Evolutionary conservation across 2,113 vertebrate genomes (phyloP), one percentile per base, ranked within the genome.

Genomic region (Petroica traversi): DNA sequence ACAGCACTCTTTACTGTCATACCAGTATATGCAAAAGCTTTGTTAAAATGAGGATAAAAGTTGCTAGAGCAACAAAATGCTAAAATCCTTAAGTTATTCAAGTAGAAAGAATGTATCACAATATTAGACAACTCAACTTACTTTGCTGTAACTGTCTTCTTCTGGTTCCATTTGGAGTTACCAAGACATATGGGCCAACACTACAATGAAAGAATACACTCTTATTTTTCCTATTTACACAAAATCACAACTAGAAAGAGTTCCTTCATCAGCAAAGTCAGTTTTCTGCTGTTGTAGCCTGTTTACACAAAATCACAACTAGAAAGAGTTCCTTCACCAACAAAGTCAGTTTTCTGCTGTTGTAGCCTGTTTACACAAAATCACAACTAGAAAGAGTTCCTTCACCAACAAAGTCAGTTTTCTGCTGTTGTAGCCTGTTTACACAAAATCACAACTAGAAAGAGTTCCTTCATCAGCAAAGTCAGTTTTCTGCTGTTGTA

Each of bases 81-180:
- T 10, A 67, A 41, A 64, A 0, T 14, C 3, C 24, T 57, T 6
- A 40, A 51, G 7, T 77, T 62, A 55, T 22, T 31, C 20, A 79
- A 76, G 26, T 38, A 79, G 45, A 88, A 78, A 86, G 58, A 94
- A 46, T 33, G 17, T 22, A 64, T 67, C 61, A 57, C 5, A 5
- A 5, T 72, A 73, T 59, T 43, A 82, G 33, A 69, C 3, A 85
- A 63, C 6, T 64, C 40, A 78, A 97, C 98, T 84, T 99, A 99
- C 99, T 97, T 81, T 33, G 97, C 54, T 81, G 96, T 24, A 98
- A 34, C 91, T 97, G 45, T 34, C 68, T 97, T 95, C 98, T 97
- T 76, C 92, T 97, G 59, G 91, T 93, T 94, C 97, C 67, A 19
- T 98, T 97, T 19, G 99, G 99, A 62, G 96, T 58, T 85, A 99